Conservation (phyloP, 1,140 invertebrate species). For the Hyposmocoma kahamanoa region DNA sequence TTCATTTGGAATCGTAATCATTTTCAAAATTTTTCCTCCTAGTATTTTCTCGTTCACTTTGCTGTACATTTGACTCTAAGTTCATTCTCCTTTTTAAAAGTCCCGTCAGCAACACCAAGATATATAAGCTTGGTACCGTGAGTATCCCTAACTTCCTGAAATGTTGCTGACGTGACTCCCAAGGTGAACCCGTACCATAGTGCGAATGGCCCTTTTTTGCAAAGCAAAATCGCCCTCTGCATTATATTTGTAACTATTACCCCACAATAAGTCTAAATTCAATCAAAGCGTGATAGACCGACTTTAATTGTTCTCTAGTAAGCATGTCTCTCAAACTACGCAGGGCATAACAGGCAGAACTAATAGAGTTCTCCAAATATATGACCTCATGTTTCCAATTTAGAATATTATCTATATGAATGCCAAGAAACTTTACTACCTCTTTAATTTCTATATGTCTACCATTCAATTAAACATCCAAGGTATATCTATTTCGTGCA, state of each 20-base stretch:
- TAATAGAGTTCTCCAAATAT: not conserved
- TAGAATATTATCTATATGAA: not conserved
- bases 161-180: not conserved
- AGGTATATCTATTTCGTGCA: not conserved
- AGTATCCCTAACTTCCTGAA: not conserved
- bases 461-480: not conserved
- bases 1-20: no score
- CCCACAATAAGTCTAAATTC: not conserved
- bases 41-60: no score
- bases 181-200: not conserved
- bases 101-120: not conserved
- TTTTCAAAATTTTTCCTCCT: no score
- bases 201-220: not conserved
- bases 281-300: not conserved
- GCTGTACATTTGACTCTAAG: constrained; percentile 18
- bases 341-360: constrained; percentile 3
- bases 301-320: not conserved
- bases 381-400: not conserved
- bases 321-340: not conserved
- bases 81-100: no score
- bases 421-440: not conserved
- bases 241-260: constrained; percentile 1
- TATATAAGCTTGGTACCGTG: not conserved
- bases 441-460: not conserved
- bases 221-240: not conserved